These are phyloP conservation scores for Scyliorhinus canicula DNA, from an alignment of 2,797 vertebrate genomes.

Conservation along the genomic window DNA sequence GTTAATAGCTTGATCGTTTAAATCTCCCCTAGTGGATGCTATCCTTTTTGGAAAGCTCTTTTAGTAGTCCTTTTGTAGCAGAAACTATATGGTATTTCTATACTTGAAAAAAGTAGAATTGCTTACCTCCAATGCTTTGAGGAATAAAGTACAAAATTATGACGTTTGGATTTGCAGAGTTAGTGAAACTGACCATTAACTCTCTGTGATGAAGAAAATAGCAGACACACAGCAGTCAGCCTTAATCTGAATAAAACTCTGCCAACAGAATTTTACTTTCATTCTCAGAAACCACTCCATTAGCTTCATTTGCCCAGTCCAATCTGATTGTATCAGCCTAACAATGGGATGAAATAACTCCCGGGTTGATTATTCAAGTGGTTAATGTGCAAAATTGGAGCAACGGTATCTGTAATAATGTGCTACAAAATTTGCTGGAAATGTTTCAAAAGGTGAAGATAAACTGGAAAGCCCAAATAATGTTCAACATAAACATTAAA, in stretches of 20 bases:
- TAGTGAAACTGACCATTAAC: background rate
- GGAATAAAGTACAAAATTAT: background rate
- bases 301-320: constrained; percentile 6
- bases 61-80: background rate
- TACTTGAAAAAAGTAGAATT: background rate
- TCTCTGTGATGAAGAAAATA: background rate
- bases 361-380: background rate
- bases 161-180: background rate
- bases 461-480: background rate
- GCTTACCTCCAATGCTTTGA: background rate
- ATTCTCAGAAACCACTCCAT: background rate
- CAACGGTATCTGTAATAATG: background rate
- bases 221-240: background rate
- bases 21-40: background rate
- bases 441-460: background rate
- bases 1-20: background rate
- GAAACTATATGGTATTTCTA: background rate
- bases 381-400: background rate
- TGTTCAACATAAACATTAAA: background rate
- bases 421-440: background rate
- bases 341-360: background rate
- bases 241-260: constrained; percentile 1
- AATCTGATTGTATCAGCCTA: background rate
- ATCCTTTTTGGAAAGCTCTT: background rate
- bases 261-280: background rate